Base-by-base conservation (phyloP, 1,140 invertebrate species). In the Nephila pilipes region DNA sequence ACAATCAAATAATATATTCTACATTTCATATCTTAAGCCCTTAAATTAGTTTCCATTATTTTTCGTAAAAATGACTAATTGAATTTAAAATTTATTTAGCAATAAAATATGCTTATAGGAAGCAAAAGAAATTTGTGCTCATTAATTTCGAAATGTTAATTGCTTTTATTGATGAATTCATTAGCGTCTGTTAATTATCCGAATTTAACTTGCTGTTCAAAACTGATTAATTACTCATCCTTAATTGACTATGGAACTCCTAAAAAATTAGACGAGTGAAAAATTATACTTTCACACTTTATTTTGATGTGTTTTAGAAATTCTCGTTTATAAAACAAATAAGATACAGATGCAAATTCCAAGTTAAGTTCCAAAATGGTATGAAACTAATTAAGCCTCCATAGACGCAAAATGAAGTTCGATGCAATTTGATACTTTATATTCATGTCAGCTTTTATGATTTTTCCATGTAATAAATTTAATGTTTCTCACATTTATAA, bases 111-210 rank as follows among this genome's bases (percentile, higher is more conserved):
- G 80, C n/a, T 46, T 81, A 25, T 29, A 54, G 12, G 25, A 46
- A 81, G 38, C 38, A 81, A 81, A 80, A 55, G 80, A 81, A 81
- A 54, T 81, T 54, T 81, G n/a, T 14, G 80, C 36, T 55, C 46
- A 81, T 81, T 81, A 81, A 81, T 81, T 81, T 54, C 20, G 25
- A 81, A 54, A 81, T 81, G 80, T 81, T 55, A 81, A 81, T 81
- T 81, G 46, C 80, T 81, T 81, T 81, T 55, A 81, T 81, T 81
- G 80, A 81, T 81, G 80, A 81, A 81, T 81, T 81, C 80, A 81
- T 81, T 81, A 81, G 80, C 80, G 46, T 54, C 80, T 81, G 80
- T 81, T 81, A 81, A 81, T 81, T 81, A 81, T 55, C 38, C n/a
- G 20, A 46, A 81, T 81, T 81, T 81, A 54, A 29, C 80, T 81